Base-by-base conservation (phyloP, 2,888 invertebrate species). In the Cephus runcator region DNA sequence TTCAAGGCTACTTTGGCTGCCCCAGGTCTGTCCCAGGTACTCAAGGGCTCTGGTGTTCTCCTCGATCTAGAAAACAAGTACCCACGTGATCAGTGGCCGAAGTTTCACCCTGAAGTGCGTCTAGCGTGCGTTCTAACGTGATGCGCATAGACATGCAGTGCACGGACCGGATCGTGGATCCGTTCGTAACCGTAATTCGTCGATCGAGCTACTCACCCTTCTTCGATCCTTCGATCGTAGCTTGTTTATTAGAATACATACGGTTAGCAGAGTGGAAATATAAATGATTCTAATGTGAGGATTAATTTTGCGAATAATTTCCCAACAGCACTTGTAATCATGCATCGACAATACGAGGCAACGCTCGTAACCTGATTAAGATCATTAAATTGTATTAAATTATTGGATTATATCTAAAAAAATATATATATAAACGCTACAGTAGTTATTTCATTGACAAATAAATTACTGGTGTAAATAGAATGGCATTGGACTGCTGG, bases 11-110 rank as follows among this genome's bases (percentile, higher is more conserved):
- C 96, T 96, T 82, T 96, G 95, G 83, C 96, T 96, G 84, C 96
- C 96, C 90, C 96, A 95, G 84, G 95, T 95, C 84, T 96, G 96
- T 77, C 96, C 96, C 85, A 97, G 94, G 91, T 97, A 97, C 91
- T 97, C 97, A 88, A 98, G 93, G 84, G 97, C 96, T 88, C 97
- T 94, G 88, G 97, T 97, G 92, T 98, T 97, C 93, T 98, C 98
- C 93, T 98, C 98, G 92, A 98, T 98, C 98, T 98, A 92, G 77
- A 89, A 90, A 83, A 79, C 34, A 82, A 82, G 76, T 40, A 73
- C 68, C 34, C 15, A 30, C 73, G 33, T 56, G 71, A 34, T 71
- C 33, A 71, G 30, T 31, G 4, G 33, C 71, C 34, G n/a, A 35
- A 56, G 23, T 34, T 35, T 69, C 40, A 69, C 11, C 15, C 69